These are phyloP conservation scores for Trematomus loennbergii DNA, from an alignment of 2,113 vertebrate genomes.

Conservation along the genomic window DNA sequence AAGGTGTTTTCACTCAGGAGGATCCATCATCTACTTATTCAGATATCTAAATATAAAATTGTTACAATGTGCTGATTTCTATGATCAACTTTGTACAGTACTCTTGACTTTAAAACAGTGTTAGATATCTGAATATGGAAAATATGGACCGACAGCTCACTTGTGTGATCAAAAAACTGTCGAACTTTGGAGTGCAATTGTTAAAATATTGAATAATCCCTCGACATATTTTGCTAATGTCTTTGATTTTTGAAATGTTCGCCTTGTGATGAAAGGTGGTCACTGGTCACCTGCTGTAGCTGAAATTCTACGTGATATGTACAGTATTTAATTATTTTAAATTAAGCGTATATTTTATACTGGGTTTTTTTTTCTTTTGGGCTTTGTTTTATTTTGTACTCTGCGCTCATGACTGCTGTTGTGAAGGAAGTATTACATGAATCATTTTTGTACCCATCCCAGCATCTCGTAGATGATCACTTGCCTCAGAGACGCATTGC, in stretches of 20 bases:
- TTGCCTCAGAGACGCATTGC: conserved; percentile 42
- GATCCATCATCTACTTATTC: conserved; percentile 53
- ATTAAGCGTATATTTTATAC: conserved; percentile 83
- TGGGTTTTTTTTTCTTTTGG: conserved; percentile 22
- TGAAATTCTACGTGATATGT: conserved; percentile 76
- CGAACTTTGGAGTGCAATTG: conserved; percentile 54
- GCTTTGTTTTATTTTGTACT: conserved; percentile 65
- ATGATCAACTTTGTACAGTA: conserved; percentile 32
- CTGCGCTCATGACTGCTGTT: conserved; percentile 70
- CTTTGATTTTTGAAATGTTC: conserved; percentile 48
- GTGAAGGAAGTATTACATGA: conserved; percentile 62
- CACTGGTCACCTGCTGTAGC: conserved; percentile 65
- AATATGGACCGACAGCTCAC: conserved; percentile 51
- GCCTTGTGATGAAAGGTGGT: conserved; percentile 53
- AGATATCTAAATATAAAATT: conserved; percentile 27
- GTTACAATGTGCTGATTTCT: conserved; percentile 34
- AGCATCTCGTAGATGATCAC: conserved; percentile 35
- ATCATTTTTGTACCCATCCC: conserved; percentile 52
- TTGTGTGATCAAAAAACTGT: conserved; percentile 16
- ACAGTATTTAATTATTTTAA: conserved; percentile 87
- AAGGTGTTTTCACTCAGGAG: conserved; percentile 55
- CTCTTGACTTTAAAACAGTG: conserved; percentile 28
- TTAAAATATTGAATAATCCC: conserved; percentile 30
- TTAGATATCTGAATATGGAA: conserved; percentile 60
- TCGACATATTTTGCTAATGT: conserved; percentile 23